Percentiles rank a stretch among this genome's conserved stretches.
phyloP scores from a whole-genome alignment of 2,888 invertebrate genomes.

The Limnephilus auricula region DNA sequence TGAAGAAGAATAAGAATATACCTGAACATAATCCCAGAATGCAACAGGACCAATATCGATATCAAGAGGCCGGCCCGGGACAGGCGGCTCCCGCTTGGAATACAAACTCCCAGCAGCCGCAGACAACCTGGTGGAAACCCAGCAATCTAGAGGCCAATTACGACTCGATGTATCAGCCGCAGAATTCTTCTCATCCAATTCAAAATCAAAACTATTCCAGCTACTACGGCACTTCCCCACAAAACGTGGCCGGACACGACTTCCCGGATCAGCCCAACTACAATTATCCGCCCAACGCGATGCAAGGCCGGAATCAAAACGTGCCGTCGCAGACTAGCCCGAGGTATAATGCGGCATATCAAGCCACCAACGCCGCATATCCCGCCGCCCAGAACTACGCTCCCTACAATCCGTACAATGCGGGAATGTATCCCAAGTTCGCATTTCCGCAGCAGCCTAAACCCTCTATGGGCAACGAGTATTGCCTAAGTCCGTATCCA shows the following conservation, averaged over 20 bases:
- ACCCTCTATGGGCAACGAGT: conserved; percentile 47
- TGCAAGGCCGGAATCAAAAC: conserved; percentile 2
- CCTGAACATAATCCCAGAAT: conserved; percentile 29
- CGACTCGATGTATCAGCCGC: conserved; percentile 39
- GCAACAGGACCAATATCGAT: conserved; percentile 20
- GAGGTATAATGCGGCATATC: neutral
- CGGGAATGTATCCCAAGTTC: conserved; percentile 58
- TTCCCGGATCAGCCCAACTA: conserved; percentile 38
- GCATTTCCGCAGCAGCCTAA: conserved; percentile 43
- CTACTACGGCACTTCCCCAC: conserved; percentile 27
- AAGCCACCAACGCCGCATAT: too few species aligned
- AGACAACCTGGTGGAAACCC: conserved; percentile 58
- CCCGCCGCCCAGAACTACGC: neutral
- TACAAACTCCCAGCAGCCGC: conserved; percentile 42
- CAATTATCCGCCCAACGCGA: neutral
- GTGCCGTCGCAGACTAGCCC: conserved; percentile 2
- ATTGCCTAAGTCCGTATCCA: conserved; percentile 29
- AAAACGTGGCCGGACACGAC: conserved; percentile 12
- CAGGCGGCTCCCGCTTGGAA: conserved; percentile 19
- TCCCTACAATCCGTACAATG: conserved; percentile 34
- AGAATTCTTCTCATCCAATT: conserved; percentile 36
- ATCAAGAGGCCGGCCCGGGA: conserved; percentile 21
- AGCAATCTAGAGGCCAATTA: conserved; percentile 47
- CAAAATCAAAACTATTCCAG: conserved; percentile 32
- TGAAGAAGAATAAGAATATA: conserved; percentile 51